A percentile compares a stretch with the other conserved stretches of the same genome.
Evolutionary conservation across 2,888 invertebrate species (phyloP).

Genomic region (Rosalia funebris): DNA sequence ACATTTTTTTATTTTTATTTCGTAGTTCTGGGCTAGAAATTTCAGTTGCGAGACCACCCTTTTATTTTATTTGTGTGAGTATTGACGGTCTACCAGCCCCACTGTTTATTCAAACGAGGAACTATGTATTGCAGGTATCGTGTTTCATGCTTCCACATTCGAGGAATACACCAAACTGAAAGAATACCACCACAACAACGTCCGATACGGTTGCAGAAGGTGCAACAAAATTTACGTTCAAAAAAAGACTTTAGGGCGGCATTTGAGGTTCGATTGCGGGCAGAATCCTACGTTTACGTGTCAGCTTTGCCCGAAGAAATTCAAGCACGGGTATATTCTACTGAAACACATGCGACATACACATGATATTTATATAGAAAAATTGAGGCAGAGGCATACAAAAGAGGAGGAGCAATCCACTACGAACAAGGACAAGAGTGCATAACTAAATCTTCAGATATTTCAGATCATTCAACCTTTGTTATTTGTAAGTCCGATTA

Average conservation of each 20-base stretch:
- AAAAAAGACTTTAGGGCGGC: slow-evolving; percentile 48
- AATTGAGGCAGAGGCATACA: slow-evolving; percentile 40
- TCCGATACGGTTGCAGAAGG: slow-evolving; percentile 45
- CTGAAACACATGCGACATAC: slow-evolving; percentile 47
- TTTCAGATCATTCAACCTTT: too few species aligned
- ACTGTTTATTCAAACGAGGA: neutral
- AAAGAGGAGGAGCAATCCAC: neutral
- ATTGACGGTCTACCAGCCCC: neutral
- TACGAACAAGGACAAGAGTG: neutral
- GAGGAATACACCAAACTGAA: slow-evolving; percentile 57
- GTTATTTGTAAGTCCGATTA: too few species aligned
- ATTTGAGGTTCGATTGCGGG: slow-evolving; percentile 46
- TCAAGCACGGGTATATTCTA: slow-evolving; percentile 49
- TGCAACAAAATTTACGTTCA: slow-evolving; percentile 49
- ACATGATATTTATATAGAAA: slow-evolving; percentile 50
- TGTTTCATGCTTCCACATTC: slow-evolving; percentile 54
- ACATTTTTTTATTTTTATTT: slow-evolving; percentile 8
- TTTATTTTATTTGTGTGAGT: slow-evolving; percentile 10
- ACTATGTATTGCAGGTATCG: slow-evolving; percentile 23
- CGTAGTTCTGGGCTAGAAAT: neutral
- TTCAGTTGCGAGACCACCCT: neutral
- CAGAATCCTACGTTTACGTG: slow-evolving; percentile 50
- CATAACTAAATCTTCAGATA: too few species aligned
- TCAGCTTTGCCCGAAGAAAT: slow-evolving; percentile 46
- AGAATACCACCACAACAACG: slow-evolving; percentile 48